Percentiles rank a stretch among this genome's conserved stretches.
These are phyloP conservation scores for Murina feae DNA, from an alignment of 2,113 vertebrate species.

Conservation along the genomic window DNA sequence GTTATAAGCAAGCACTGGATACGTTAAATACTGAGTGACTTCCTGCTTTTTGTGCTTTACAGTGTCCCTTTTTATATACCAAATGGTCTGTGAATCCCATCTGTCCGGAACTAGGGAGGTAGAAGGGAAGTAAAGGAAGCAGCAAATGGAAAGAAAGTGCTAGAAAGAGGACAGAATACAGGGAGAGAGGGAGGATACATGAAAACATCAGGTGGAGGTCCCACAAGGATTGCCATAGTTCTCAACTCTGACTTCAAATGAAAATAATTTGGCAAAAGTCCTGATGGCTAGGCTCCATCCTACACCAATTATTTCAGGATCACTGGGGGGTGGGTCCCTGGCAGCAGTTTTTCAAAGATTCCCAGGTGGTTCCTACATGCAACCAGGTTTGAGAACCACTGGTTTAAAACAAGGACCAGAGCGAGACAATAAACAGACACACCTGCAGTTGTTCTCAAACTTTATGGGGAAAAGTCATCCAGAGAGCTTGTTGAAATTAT, in stretches of 20 bases:
- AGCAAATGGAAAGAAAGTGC: not conserved
- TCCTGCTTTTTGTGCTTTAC: conserved; percentile 49
- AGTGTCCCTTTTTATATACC: not conserved
- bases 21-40: conserved; percentile 18
- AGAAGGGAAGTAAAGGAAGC: not conserved
- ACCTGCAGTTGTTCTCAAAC: conserved; percentile 34
- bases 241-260: not conserved
- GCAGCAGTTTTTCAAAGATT: not conserved
- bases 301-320: not conserved
- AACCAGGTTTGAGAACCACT: not conserved
- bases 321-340: not conserved
- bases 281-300: not conserved
- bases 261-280: not conserved
- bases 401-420: conserved; percentile 19
- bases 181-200: too few species aligned
- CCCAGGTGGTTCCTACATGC: not conserved
- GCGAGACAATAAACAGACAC: conserved; percentile 42
- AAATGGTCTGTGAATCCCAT: conserved; percentile 50
- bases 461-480: conserved; percentile 39
- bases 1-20: conserved; percentile 19
- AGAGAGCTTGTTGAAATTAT: conserved; percentile 22
- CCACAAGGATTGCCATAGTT: not conserved
- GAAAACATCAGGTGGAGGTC: not conserved
- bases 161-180: not conserved
- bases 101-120: conserved; percentile 53